Conservation (phyloP, 2,113 vertebrate species). For the Syngnathus typhle region DNA sequence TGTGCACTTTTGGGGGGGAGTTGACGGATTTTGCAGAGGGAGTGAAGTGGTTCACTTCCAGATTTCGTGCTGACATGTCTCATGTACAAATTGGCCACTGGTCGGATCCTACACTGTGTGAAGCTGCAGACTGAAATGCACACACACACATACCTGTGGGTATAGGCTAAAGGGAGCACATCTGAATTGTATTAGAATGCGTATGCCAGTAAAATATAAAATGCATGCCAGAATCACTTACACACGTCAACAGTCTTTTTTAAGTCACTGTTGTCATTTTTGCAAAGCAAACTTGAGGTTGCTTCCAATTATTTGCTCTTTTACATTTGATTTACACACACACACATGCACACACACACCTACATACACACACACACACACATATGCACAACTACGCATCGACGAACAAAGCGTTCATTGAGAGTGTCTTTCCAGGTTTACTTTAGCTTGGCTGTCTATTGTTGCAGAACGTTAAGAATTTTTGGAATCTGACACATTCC, state of each 20-base stretch:
- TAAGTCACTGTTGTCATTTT: constrained; percentile 16
- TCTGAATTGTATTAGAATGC: constrained; percentile 58
- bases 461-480: constrained; percentile 56
- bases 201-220: constrained; percentile 16
- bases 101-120: constrained; percentile 21
- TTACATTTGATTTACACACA: constrained; percentile 38
- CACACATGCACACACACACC: constrained; percentile 17
- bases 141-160: neutral
- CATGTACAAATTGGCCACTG: constrained; percentile 50
- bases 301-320: constrained; percentile 30
- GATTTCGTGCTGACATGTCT: constrained; percentile 34
- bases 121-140: constrained; percentile 16
- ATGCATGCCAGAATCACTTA: constrained; percentile 20
- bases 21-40: neutral
- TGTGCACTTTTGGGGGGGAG: neutral
- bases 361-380: constrained; percentile 28
- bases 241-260: constrained; percentile 11
- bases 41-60: neutral
- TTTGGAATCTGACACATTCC: constrained; percentile 50
- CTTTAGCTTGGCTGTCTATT: constrained; percentile 60
- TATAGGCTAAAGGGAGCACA: constrained; percentile 36
- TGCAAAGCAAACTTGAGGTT: constrained; percentile 8
- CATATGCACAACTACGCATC: no score
- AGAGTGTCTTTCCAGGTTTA: constrained; percentile 38
- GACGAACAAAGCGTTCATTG: no score